Conservation (phyloP, 1,140 invertebrate genomes). For the Platyura marginata region DNA sequence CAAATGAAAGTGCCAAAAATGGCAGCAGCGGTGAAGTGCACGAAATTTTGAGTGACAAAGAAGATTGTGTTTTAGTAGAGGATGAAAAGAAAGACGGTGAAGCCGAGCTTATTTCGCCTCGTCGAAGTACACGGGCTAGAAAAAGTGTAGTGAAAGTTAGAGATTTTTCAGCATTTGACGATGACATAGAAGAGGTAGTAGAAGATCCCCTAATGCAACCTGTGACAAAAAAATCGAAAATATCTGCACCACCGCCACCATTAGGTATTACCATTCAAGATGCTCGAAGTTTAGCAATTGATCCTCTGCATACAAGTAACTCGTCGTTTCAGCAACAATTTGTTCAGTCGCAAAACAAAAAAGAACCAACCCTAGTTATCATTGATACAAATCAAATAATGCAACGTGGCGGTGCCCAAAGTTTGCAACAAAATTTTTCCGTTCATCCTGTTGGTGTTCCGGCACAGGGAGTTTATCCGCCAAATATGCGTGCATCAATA, state of each 20-base stretch:
- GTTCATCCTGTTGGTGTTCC: slow-evolving; percentile 5
- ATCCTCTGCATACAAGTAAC: not conserved
- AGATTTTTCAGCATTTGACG: slow-evolving; percentile 16
- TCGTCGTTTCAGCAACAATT: slow-evolving; percentile 25
- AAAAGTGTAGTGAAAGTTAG: slow-evolving; percentile 9
- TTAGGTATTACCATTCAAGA: slow-evolving; percentile 19
- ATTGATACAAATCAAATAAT: slow-evolving; percentile 59
- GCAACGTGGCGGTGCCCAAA: slow-evolving; percentile 12
- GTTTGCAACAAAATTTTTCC: not conserved
- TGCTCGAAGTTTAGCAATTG: slow-evolving; percentile 14
- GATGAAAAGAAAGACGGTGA: slow-evolving; percentile 39
- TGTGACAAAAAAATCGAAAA: slow-evolving; percentile 11
- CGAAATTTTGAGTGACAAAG: slow-evolving; percentile 8
- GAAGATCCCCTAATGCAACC: slow-evolving; percentile 42
- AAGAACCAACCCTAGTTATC: slow-evolving; percentile 57
- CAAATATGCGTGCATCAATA: slow-evolving; percentile 35
- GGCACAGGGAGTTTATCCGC: slow-evolving; percentile 34
- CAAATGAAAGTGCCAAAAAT: not conserved
- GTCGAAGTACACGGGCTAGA: slow-evolving; percentile 18
- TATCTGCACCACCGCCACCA: slow-evolving; percentile 9
- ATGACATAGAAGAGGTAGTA: slow-evolving; percentile 53
- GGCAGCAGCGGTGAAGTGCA: slow-evolving; percentile 6
- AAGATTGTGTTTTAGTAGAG: slow-evolving; percentile 37
- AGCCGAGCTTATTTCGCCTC: slow-evolving; percentile 39
- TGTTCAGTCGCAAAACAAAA: slow-evolving; percentile 30